These are phyloP conservation scores for Tiliqua scincoides DNA, from an alignment of 2,113 vertebrate genomes.

Conservation along the genomic window DNA sequence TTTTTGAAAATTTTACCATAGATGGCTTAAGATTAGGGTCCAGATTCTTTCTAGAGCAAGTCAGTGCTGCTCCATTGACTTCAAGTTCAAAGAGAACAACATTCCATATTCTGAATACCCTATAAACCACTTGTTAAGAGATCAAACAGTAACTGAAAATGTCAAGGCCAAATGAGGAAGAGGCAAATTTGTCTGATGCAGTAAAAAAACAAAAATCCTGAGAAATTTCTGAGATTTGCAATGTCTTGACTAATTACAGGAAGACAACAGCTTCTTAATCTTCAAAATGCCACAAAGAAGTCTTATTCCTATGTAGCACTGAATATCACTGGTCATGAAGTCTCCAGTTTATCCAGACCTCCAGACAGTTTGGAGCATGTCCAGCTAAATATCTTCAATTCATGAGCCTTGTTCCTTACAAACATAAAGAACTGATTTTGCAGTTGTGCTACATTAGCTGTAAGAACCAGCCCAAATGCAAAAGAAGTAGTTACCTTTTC, in stretches of 20 bases:
- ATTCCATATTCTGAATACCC: background rate
- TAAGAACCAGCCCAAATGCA: slow-evolving; percentile 23
- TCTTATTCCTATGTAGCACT: background rate
- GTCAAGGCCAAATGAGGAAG: slow-evolving; percentile 23
- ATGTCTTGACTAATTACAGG: slow-evolving; percentile 40
- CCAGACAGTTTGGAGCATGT: slow-evolving; percentile 50
- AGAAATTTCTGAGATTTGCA: slow-evolving; percentile 41
- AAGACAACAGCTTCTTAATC: background rate
- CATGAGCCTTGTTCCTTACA: slow-evolving; percentile 20
- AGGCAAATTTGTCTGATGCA: slow-evolving; percentile 3
- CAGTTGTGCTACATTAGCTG: slow-evolving; percentile 49
- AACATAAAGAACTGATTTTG: slow-evolving; percentile 41
- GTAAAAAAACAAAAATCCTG: slow-evolving; percentile 28
- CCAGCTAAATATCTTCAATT: slow-evolving; percentile 50
- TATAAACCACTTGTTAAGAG: slow-evolving; percentile 20
- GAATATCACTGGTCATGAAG: background rate
- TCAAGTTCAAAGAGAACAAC: slow-evolving; percentile 9
- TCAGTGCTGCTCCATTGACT: background rate
- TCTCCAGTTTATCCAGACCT: slow-evolving; percentile 35
- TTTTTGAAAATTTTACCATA: background rate
- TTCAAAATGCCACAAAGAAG: background rate
- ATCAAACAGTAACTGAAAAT: slow-evolving; percentile 17
- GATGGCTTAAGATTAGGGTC: background rate
- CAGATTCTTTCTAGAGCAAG: slow-evolving; percentile 2
- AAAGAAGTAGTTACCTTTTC: slow-evolving; percentile 28